A percentile compares a stretch with the other conserved stretches of the same genome.
Evolutionary conservation across 2,113 vertebrate genomes (phyloP).

Genomic region (Ageneiosus marmoratus): DNA sequence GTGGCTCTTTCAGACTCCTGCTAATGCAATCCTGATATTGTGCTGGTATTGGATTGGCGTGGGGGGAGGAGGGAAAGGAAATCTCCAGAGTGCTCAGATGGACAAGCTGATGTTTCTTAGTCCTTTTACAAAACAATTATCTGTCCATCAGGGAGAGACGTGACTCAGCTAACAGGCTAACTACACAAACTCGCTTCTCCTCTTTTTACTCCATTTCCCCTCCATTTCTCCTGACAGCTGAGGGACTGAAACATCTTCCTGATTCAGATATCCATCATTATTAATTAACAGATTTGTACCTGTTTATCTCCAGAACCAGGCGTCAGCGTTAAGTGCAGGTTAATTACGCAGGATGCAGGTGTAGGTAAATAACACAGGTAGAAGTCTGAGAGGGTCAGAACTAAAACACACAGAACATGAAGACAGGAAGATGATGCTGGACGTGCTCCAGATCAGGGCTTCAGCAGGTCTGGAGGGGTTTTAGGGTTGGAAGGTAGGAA

Average conservation of each 20-base stretch:
- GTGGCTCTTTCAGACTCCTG: conserved; percentile 49
- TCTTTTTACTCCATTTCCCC: not conserved
- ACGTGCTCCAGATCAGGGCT: not conserved
- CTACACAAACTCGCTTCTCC: not conserved
- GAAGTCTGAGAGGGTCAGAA: too few relatives aligned
- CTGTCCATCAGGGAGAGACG: conserved; percentile 16
- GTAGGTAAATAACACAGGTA: not conserved
- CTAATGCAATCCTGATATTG: conserved; percentile 59
- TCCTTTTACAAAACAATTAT: conserved; percentile 52
- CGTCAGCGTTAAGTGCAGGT: not conserved
- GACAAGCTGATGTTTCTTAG: too few relatives aligned
- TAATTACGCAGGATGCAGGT: not conserved
- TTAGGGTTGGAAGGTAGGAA: not conserved
- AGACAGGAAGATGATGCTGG: not conserved
- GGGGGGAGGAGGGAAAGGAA: not conserved
- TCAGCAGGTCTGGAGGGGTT: not conserved
- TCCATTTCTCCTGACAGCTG: not conserved
- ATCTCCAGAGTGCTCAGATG: too few relatives aligned
- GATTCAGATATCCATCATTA: not conserved
- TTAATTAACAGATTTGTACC: not conserved
- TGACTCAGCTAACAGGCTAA: conserved; percentile 35
- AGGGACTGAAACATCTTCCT: not conserved
- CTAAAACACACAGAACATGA: not conserved
- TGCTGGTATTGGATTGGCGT: conserved; percentile 52
- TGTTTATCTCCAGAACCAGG: not conserved